Evolutionary conservation across 2,113 vertebrate genomes (phyloP).

Genomic region (Varanus komodoensis): DNA sequence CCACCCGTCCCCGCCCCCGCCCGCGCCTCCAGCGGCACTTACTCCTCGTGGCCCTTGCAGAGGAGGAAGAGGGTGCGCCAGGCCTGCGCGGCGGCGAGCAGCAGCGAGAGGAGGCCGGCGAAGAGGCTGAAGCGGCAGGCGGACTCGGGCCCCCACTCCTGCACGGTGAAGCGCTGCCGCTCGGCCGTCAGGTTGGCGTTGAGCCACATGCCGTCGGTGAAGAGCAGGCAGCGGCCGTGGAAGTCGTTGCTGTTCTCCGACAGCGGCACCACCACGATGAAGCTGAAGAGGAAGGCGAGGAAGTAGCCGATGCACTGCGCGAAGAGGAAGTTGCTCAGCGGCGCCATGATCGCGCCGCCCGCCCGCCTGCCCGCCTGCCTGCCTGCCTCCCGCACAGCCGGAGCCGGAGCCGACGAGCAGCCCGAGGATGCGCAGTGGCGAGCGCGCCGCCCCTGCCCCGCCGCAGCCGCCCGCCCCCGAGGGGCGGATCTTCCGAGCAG

Average conservation of each 20-base stretch:
- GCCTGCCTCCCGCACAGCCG: constrained; percentile 25
- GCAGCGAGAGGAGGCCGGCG: constrained; percentile 89
- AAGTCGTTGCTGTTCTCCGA: constrained; percentile 93
- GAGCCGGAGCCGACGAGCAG: constrained; percentile 6
- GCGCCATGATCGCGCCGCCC: constrained; percentile 85
- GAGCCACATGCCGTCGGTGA: constrained; percentile 96
- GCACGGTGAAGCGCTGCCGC: constrained; percentile 93
- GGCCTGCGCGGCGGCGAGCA: constrained; percentile 92
- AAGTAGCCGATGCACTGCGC: constrained; percentile 92
- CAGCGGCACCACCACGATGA: constrained; percentile 92
- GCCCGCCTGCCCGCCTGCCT: constrained; percentile 22
- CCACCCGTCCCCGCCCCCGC: neutral
- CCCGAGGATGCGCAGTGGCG: constrained; percentile 59
- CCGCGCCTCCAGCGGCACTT: constrained; percentile 73
- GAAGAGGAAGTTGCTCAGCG: constrained; percentile 88
- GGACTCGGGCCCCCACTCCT: constrained; percentile 94
- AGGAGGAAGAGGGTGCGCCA: constrained; percentile 95
- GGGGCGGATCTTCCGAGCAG: too few species aligned
- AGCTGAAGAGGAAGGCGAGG: constrained; percentile 92
- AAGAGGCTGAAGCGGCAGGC: constrained; percentile 96
- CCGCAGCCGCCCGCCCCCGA: neutral
- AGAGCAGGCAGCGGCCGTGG: constrained; percentile 92
- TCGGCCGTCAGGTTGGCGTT: constrained; percentile 95
- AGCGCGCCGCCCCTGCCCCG: neutral
- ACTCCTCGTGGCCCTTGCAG: constrained; percentile 97